These are phyloP conservation scores for Portevinia maculata DNA, from an alignment of 2,888 invertebrate species.

Conservation along the genomic window DNA sequence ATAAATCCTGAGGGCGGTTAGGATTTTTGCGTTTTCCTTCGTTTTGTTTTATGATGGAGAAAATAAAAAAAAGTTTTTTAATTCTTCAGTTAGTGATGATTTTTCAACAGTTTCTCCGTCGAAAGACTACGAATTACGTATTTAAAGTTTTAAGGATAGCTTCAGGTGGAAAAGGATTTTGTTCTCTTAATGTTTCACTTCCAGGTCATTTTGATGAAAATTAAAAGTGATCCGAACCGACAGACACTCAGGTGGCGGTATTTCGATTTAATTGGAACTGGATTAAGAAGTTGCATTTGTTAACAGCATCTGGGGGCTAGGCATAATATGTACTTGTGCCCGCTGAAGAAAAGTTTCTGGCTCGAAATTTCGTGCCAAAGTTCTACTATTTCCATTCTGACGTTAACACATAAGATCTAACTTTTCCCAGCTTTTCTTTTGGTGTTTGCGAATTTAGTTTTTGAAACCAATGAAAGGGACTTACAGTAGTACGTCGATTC, in stretches of 20 bases:
- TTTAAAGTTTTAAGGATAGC: constrained; percentile 17
- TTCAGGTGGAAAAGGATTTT: constrained; percentile 2
- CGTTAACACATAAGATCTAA: too few species aligned
- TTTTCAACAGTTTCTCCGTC: constrained; percentile 26
- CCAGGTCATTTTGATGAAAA: background rate
- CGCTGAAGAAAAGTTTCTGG: too few species aligned
- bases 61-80: constrained; percentile 33
- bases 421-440: too few species aligned
- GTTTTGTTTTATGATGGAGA: constrained; percentile 27
- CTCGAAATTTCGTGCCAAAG: too few species aligned
- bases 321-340: too few species aligned
- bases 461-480: too few species aligned
- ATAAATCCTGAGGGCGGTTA: constrained; percentile 23
- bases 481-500: too few species aligned
- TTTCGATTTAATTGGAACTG: constrained; percentile 51
- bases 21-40: constrained; percentile 21
- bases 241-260: constrained; percentile 56
- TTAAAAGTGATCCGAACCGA: background rate
- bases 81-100: constrained; percentile 56
- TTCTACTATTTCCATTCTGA: too few species aligned
- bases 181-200: background rate
- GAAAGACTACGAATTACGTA: constrained; percentile 1
- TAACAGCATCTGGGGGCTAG: too few species aligned
- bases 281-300: background rate
- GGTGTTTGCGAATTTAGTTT: too few species aligned